Evolutionary conservation across 2,888 invertebrate species (phyloP), one percentile per base, ranked within the genome.

Genomic region (Cheilosia vernalis): DNA sequence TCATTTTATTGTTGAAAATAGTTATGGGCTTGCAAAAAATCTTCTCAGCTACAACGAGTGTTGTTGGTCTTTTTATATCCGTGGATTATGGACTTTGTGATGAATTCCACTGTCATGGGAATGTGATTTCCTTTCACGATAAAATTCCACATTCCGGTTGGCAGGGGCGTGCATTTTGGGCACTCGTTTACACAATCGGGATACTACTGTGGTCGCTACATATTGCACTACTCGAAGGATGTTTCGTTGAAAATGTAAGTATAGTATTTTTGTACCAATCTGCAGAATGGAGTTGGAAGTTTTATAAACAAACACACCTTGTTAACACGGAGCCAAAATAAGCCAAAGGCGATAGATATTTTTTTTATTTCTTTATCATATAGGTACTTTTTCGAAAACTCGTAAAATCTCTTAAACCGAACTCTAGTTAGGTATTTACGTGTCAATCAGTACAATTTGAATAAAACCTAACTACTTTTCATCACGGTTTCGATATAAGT

Each of bases 61-160:
- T 94, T 58, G 93, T 94, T 37, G 94, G 94, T 9, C 90, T 94
- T 33, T 94, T 94, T 88, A 93, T 94, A 88, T 93, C 94, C 70
- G 94, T 94, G 19, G 94, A 94, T 90, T 94, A 94, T 89, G 94
- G 94, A 5, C 91, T 94, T 15, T 94, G 94, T 88, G 94, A 94
- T 89, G 94, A 94, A 89, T 94, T 94, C 88, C 92, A 93, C 61
- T 94, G 94, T 88, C 92, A 94, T 81, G 94, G 94, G 13, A 91
- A 91, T 88, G 93, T 93, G 86, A 89, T 92, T 47, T 90, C 92
- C 66, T 77, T 87, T 24, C 86, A 84, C 21, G 60, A 70, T 7
- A 87, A 70, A 78, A 92, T 92, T 88, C 80, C 87, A 4, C 87
- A 87, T 84, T 87, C 87, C 53, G 89, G 88, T 44, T 94, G 94